Base-by-base conservation (phyloP, 2,113 vertebrate genomes). In the Pyrgilauda ruficollis region DNA sequence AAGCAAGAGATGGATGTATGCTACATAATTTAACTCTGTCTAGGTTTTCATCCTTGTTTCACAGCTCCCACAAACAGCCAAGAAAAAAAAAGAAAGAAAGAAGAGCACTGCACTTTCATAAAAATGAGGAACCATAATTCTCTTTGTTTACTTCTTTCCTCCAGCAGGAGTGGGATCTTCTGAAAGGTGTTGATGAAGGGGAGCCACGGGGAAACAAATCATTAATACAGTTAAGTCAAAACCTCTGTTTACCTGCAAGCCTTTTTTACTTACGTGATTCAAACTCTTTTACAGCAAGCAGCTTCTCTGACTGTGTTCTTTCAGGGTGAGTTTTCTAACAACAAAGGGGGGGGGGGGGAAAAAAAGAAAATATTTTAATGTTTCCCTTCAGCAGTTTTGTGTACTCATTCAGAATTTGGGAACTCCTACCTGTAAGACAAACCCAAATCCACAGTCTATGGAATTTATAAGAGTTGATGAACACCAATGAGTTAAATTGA, bases 261-360 rank as follows among this genome's bases (percentile, higher is more conserved):
- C 31, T 87, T 84, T 92, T 92, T 74, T 93, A 98, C 99, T 98
- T 97, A 99, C 99, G 98, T 72, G 98, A 99, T 80, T 99, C 99
- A 96, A 99, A 98, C 37, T 99, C 99, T 94, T 82, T 97, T 81
- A 99, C 97, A 18, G 97, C 89, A 72, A 99, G 77, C 52, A 99
- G 93, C 82, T 94, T 98, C 97, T 99, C 99, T 0, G 99, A 99
- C 18, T 87, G 39, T 20, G 98, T 98, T 95, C 97, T 98, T 86
- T 98, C 99, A 58, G 97, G 98, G 90, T 99, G 98, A 47, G 70
- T 96, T 97, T 98, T 99, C 99, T 99, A 97, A 35, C 26, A 93
- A 47, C 11, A 61, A 68, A 14, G 79, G 22, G 1, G 15, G 78
- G 22, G 79, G 22, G 1, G 15, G 78, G 22, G 1, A 13, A 70